A percentile compares a stretch with the other conserved stretches of the same genome.
phyloP scores from a whole-genome alignment of 2,113 vertebrate genomes.

The Chelonoidis abingdonii region DNA sequence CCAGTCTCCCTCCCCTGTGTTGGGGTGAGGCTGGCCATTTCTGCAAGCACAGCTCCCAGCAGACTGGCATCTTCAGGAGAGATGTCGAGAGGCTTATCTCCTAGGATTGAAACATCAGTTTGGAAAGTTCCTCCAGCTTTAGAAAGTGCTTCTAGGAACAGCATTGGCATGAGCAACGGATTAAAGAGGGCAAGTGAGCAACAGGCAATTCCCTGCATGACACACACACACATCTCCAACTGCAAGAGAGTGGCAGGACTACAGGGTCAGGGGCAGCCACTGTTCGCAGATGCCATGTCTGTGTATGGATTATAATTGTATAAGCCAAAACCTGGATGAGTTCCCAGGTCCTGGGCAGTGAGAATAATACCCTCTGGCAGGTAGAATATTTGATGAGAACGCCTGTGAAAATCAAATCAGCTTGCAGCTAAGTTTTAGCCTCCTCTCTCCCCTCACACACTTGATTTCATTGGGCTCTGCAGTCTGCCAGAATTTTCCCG shows the following conservation, averaged over 20 bases:
- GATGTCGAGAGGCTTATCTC: no score
- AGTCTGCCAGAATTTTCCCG: not conserved
- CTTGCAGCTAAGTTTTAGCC: not conserved
- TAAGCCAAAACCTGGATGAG: not conserved
- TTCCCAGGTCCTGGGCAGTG: not conserved
- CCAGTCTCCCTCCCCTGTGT: no score
- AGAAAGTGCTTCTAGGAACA: not conserved
- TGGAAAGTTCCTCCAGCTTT: not conserved
- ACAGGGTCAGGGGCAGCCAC: not conserved
- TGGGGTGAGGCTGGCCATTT: no score
- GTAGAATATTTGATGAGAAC: not conserved
- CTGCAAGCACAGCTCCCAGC: not conserved
- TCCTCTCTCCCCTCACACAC: not conserved
- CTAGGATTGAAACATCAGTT: not conserved
- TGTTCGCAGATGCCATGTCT: not conserved
- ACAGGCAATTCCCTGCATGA: not conserved
- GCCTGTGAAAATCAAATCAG: not conserved
- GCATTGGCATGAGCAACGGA: not conserved
- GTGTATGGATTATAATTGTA: not conserved
- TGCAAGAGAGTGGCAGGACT: not conserved
- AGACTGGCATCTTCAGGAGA: not conserved
- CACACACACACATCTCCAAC: not conserved
- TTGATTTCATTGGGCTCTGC: not conserved
- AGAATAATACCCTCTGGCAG: not conserved
- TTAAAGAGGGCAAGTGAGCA: not conserved